phyloP scores from a whole-genome alignment of 53 echinoderm and acorn worm species.

The Holothuria leucospilota region DNA sequence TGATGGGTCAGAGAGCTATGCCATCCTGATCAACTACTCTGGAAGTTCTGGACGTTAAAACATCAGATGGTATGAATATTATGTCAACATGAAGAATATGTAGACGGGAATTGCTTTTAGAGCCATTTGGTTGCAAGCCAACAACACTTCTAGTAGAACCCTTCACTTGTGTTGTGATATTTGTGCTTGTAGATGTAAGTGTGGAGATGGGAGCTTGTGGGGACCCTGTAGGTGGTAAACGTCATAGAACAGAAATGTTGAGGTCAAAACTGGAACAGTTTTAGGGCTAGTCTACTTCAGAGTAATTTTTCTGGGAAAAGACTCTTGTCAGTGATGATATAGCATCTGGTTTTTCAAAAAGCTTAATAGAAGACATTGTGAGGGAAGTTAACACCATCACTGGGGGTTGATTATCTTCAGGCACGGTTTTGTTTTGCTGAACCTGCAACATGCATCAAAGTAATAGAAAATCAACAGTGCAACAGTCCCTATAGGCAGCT shows the following conservation, averaged over 20 bases:
- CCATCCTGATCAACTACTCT: slow-evolving; percentile 34
- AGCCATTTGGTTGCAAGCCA: slow-evolving; percentile 3
- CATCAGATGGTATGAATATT: slow-evolving; percentile 19
- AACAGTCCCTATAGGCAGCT: no score
- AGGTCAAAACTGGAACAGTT: neutral
- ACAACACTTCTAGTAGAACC: neutral
- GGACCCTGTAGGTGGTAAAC: neutral
- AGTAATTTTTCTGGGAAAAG: neutral
- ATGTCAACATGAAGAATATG: slow-evolving; percentile 15
- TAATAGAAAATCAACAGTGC: no score
- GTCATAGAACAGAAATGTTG: neutral
- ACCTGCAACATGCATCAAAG: no score
- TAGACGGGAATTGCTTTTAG: slow-evolving; percentile 31
- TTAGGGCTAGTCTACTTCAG: neutral
- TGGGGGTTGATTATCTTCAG: no score
- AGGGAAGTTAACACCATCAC: neutral
- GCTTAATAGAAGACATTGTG: neutral
- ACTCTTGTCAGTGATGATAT: slow-evolving; percentile 5
- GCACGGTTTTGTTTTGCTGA: no score
- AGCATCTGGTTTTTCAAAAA: neutral
- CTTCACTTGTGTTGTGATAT: slow-evolving; percentile 54
- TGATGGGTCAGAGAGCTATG: slow-evolving; percentile 44
- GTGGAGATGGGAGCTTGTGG: slow-evolving; percentile 1
- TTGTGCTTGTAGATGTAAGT: slow-evolving; percentile 40
- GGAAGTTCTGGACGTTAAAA: neutral